Base-by-base conservation (phyloP, 2,888 invertebrate species). In the Erannis defoliaria region DNA sequence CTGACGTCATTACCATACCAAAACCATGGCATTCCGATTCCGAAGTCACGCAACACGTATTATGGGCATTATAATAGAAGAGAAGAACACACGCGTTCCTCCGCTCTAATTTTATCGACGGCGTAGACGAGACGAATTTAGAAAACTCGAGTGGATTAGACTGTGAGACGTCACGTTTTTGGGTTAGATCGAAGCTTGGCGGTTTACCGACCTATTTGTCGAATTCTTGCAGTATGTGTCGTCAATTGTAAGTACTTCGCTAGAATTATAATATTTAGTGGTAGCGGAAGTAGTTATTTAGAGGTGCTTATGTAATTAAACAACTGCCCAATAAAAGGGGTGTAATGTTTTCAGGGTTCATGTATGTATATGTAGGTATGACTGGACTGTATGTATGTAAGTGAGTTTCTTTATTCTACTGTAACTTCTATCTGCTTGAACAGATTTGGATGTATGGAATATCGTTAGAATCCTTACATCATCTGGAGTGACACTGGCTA, bases 21-120 rank as follows among this genome's bases (percentile, higher is more conserved):
- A 74, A 67, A 67, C 53, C 56, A 48, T 57, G 37, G 56, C 64
- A 68, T 68, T 74, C 72, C 74, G 72, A 74, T 72, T 76, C 70
- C 70, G 72, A 70, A 75, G 80, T 83, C 84, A 84, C 81, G 82
- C 81, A 77, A 75, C 74, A 74, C 72, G 66, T 71, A 76, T 78
- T 74, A 80, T 73, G 71, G 73, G 57, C 69, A 75, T 71, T 73
- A 61, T 68, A 75, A 75, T 74, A 72, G 70, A 73, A 73, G 73
- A 66, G 68, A 72, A 66, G 71, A 74, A 76, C 74, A 73, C 75
- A 77, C 73, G 74, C 74, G 69, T 76, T 74, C 72, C 71, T 69
- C 71, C 71, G 71, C 73, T 77, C 76, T 76, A 77, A 81, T 82
- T 81, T 80, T 80, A 81, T 80, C 77, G 70, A 62, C 70, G 72